Evolutionary conservation across 2,888 invertebrate species (phyloP).

Genomic region (Eupithecia centaureata): DNA sequence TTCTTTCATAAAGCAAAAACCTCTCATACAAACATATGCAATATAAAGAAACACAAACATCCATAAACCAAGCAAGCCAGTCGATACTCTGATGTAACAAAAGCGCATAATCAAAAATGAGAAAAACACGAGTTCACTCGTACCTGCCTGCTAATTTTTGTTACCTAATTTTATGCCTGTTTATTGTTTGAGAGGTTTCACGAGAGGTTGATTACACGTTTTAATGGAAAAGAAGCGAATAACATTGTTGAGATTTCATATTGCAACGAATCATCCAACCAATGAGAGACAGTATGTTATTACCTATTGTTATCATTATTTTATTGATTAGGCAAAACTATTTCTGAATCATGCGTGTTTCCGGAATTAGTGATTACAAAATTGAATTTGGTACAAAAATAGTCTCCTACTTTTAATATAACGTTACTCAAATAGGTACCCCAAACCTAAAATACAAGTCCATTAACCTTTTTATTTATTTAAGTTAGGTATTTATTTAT

Average conservation of each 20-base stretch:
- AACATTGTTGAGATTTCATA: not conserved
- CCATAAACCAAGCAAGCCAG: not conserved
- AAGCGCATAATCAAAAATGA: not conserved
- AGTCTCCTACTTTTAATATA: not conserved
- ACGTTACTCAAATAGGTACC: not conserved
- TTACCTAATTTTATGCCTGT: not conserved
- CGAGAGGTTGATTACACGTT: not conserved
- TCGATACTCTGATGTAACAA: not conserved
- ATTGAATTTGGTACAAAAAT: not conserved
- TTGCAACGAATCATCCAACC: not conserved
- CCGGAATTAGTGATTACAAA: constrained; percentile 3
- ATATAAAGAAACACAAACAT: not conserved
- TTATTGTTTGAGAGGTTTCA: not conserved
- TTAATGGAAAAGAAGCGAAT: not conserved
- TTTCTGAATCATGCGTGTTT: constrained; percentile 5
- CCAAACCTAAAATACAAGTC: not conserved
- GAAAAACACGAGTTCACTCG: not conserved
- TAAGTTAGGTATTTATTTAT: too few relatives aligned
- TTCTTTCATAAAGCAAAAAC: not conserved
- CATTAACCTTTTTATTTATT: not conserved
- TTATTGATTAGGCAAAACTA: not conserved
- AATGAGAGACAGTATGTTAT: not conserved
- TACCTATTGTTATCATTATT: not conserved
- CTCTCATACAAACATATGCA: not conserved
- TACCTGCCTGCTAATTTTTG: not conserved